A percentile compares a stretch with the other conserved stretches of the same genome.
phyloP scores from a whole-genome alignment of 2,797 vertebrate genomes.

The Acrossocheilus wenchowensis region DNA sequence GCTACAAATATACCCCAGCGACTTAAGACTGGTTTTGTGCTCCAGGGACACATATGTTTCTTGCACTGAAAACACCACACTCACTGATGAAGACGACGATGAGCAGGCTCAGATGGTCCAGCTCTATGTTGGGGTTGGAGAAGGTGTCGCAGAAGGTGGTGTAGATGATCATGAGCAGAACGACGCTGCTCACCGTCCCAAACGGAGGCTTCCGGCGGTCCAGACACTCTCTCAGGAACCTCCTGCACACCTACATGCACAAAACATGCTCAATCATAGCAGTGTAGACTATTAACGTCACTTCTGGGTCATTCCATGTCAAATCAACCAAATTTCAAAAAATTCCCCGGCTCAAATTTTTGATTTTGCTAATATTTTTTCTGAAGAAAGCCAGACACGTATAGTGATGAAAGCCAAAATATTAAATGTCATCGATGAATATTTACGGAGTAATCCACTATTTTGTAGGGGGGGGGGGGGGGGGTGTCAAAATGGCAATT shows the following conservation, averaged over 20 bases:
- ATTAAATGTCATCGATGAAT: too few relatives aligned
- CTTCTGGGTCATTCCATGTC: too few relatives aligned
- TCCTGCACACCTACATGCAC: constrained; percentile 85
- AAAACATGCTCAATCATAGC: constrained; percentile 49
- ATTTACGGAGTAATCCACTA: too few relatives aligned
- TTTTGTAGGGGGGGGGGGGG: too few relatives aligned
- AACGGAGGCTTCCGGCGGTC: constrained; percentile 92
- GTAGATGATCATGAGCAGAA: constrained; percentile 97
- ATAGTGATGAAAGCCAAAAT: too few relatives aligned
- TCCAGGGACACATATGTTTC: not conserved
- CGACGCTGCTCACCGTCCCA: constrained; percentile 87
- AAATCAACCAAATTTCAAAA: too few relatives aligned
- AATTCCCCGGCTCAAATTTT: too few relatives aligned
- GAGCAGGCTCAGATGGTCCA: constrained; percentile 91
- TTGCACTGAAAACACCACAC: constrained; percentile 50
- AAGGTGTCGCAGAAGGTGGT: constrained; percentile 98
- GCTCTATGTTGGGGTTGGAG: constrained; percentile 88
- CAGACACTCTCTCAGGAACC: constrained; percentile 90
- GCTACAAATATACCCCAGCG: not conserved
- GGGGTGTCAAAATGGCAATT: too few relatives aligned
- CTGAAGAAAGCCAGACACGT: too few relatives aligned
- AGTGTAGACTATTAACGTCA: not conserved
- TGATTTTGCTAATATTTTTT: too few relatives aligned
- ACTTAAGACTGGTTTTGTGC: not conserved
- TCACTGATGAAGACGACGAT: constrained; percentile 92